Conservation (phyloP, 2,113 vertebrate genomes). For the Progne subis region DNA sequence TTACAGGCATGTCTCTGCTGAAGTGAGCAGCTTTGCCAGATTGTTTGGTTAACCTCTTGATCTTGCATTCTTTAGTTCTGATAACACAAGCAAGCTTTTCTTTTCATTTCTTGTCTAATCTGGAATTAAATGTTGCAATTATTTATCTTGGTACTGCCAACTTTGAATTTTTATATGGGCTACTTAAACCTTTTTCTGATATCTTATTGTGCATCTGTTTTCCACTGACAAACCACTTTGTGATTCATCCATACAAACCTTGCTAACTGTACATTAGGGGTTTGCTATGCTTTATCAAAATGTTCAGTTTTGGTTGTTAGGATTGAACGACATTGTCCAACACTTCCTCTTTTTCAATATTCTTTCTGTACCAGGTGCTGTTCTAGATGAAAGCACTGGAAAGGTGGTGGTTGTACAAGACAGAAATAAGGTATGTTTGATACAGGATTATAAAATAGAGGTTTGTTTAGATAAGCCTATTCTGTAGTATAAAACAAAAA, state of each 20-base stretch:
- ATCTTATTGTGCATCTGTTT: background rate
- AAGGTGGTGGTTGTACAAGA: constrained; percentile 95
- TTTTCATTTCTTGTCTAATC: background rate
- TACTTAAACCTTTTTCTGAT: background rate
- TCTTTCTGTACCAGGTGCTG: constrained; percentile 81
- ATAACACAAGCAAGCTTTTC: background rate
- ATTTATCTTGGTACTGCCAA: background rate
- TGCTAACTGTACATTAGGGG: background rate
- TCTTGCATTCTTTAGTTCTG: constrained; percentile 7
- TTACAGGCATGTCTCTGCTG: background rate
- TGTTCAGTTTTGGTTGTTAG: background rate
- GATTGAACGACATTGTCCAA: background rate
- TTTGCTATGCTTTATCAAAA: background rate
- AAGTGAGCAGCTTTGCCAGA: background rate
- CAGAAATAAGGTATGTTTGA: constrained; percentile 85
- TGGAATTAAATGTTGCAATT: background rate
- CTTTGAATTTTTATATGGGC: background rate
- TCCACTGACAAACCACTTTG: background rate
- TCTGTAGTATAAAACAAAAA: background rate
- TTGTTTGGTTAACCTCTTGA: background rate
- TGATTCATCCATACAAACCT: background rate
- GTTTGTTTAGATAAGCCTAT: background rate
- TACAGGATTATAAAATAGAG: background rate
- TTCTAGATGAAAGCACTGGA: constrained; percentile 85
- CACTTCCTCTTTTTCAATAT: background rate